Evolutionary conservation across 1,140 invertebrate species (phyloP), one percentile per base, ranked within the genome.

Genomic region (Trissolcus basalis): DNA sequence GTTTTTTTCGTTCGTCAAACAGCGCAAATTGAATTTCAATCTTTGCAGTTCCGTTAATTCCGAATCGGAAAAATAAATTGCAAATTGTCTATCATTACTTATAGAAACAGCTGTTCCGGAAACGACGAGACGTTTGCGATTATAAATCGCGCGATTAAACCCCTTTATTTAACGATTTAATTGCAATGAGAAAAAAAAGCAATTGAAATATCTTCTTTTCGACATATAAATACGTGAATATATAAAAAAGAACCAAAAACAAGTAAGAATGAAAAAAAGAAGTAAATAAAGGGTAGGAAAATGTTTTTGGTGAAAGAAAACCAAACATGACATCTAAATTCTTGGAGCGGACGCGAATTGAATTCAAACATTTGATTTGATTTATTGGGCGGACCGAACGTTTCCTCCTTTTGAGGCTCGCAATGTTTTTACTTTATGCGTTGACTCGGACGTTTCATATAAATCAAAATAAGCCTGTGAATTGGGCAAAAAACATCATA

Each of bases 391-490:
- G 44, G 51, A 19, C 43, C 44, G 44, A 50, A 47, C 16, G 63
- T 51, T 50, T 50, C 54, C 63, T 67, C 39, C 54, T 67, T 55
- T 33, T n/a, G 54, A 43, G 36, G 47, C 41, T 56, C 16, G 41
- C 44, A 27, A 56, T 50, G 36, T 9, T 27, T 67, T 67, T 67
- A 58, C 56, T 58, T 48, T 51, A 49, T 48, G 41, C 50, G 41
- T n/a, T 9, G 9, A n/a, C 9, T 39, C 3, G 6, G 43, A 39
- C 43, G 6, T 33, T 44, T 41, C 33, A 55, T 53, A 61, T 61
- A 61, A 70, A 70, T 61, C 67, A 70, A 61, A 70, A 61, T 61
- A 50, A 55, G 44, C 50, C 13, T 11, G 12, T 9, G 49, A n/a
- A 44, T 14, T 33, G 13, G 35, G 16, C 11, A 5, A 27, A n/a